A percentile compares a stretch with the other conserved stretches of the same genome.
Conservation (phyloP, 2,113 vertebrate species). For the Oryzias celebensis region DNA sequence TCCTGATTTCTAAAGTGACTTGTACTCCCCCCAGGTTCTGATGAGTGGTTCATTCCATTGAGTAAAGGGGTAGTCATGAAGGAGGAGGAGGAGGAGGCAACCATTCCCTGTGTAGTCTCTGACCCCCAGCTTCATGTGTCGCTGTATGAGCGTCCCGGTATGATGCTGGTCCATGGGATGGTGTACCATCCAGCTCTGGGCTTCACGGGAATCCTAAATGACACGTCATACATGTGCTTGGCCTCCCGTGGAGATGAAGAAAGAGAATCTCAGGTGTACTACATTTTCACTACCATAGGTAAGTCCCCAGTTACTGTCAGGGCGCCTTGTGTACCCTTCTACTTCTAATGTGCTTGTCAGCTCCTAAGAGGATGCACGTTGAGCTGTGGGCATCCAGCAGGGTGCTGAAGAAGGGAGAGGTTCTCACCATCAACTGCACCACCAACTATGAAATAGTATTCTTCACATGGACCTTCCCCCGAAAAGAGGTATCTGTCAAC, state of each 20-base stretch:
- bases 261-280: slow-evolving; percentile 80
- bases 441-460: slow-evolving; percentile 83
- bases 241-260: slow-evolving; percentile 74
- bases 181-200: slow-evolving; percentile 81
- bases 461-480: slow-evolving; percentile 88
- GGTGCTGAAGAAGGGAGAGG: slow-evolving; percentile 84
- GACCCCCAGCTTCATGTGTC: slow-evolving; percentile 83
- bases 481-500: slow-evolving; percentile 75
- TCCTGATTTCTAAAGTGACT: background rate
- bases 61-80: slow-evolving; percentile 81
- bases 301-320: background rate
- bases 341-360: slow-evolving; percentile 51
- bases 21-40: slow-evolving; percentile 73
- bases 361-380: slow-evolving; percentile 79
- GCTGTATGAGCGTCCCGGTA: slow-evolving; percentile 79
- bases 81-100: slow-evolving; percentile 70
- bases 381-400: slow-evolving; percentile 80
- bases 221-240: slow-evolving; percentile 85
- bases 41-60: slow-evolving; percentile 81
- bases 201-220: slow-evolving; percentile 86
- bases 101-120: slow-evolving; percentile 90
- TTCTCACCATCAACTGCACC: slow-evolving; percentile 84
- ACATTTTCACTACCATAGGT: slow-evolving; percentile 84
- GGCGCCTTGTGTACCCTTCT: background rate
- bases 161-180: slow-evolving; percentile 52